These are phyloP conservation scores for Drosophila gaucha DNA, from an alignment of 2,888 invertebrate genomes.

Conservation along the genomic window DNA sequence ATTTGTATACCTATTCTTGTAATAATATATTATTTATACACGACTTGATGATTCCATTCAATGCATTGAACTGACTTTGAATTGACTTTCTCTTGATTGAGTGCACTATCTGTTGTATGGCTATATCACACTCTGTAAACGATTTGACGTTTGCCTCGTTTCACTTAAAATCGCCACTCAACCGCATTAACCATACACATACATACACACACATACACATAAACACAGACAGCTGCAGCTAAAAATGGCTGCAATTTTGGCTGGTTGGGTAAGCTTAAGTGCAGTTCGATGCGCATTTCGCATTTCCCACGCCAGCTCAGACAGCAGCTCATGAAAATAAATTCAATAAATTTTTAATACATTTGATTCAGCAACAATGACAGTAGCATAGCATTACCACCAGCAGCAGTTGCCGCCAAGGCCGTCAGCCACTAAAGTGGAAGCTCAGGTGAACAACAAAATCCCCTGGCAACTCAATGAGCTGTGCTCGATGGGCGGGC, in stretches of 20 bases:
- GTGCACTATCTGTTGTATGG: slow-evolving; percentile 14
- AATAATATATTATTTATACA: too few relatives aligned
- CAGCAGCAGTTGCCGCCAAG: slow-evolving; percentile 10
- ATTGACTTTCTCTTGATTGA: slow-evolving; percentile 22
- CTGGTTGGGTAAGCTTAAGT: slow-evolving; percentile 63
- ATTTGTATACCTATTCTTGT: not conserved
- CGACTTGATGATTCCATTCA: not conserved
- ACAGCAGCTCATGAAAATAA: slow-evolving; percentile 58
- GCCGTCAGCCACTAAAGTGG: slow-evolving; percentile 45
- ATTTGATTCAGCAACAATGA: slow-evolving; percentile 63
- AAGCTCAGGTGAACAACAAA: slow-evolving; percentile 47
- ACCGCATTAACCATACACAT: slow-evolving; percentile 34
- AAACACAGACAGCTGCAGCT: not conserved
- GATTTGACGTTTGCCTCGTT: slow-evolving; percentile 11
- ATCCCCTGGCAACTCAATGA: slow-evolving; percentile 42
- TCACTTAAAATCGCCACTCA: slow-evolving; percentile 16
- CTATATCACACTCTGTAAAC: not conserved
- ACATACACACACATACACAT: slow-evolving; percentile 6
- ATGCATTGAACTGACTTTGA: too few relatives aligned
- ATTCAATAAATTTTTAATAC: slow-evolving; percentile 75
- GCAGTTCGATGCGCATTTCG: slow-evolving; percentile 50
- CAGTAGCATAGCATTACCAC: slow-evolving; percentile 28
- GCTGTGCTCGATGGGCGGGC: slow-evolving; percentile 19
- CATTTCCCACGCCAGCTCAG: slow-evolving; percentile 32
- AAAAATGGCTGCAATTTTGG: slow-evolving; percentile 14